Evolutionary conservation across 2,888 invertebrate genomes (phyloP).

Genomic region (Drosophila fungiperda): DNA sequence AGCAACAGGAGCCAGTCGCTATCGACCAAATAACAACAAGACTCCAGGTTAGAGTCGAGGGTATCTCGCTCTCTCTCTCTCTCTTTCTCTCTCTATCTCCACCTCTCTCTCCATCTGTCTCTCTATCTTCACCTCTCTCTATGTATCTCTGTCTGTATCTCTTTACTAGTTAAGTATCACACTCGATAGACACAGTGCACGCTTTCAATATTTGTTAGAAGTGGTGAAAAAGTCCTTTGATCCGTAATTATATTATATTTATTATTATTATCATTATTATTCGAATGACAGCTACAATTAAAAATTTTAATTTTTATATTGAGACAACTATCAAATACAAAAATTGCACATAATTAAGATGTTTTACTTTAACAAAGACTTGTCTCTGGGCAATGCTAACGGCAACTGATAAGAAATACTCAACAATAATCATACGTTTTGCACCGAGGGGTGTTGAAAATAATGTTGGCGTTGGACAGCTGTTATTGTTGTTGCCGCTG

Average conservation of each 20-base stretch:
- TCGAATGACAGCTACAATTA: not conserved
- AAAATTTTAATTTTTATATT: not conserved
- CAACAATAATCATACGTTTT: not conserved
- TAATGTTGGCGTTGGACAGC: constrained; percentile 49
- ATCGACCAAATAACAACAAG: constrained; percentile 40
- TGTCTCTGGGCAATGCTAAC: not conserved
- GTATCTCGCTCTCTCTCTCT: not conserved
- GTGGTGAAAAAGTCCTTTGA: constrained; percentile 2
- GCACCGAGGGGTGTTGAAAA: constrained; percentile 2
- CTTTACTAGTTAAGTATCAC: not conserved
- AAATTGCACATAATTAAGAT: not conserved
- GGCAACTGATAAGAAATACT: constrained; percentile 1
- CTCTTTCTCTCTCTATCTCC: not conserved
- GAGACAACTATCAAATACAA: not conserved
- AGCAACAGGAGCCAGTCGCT: constrained; percentile 46
- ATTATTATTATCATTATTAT: not conserved
- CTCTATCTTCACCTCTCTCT: not conserved
- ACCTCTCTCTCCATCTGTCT: not conserved
- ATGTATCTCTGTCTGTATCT: not conserved
- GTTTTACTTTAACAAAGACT: not conserved
- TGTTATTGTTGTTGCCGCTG: constrained; percentile 33
- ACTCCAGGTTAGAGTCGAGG: not conserved
- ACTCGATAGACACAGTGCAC: not conserved
- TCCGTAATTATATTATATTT: not conserved
- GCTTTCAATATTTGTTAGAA: not conserved